Evolutionary conservation across 2,113 vertebrate genomes (phyloP).

Genomic region (Solea solea): DNA sequence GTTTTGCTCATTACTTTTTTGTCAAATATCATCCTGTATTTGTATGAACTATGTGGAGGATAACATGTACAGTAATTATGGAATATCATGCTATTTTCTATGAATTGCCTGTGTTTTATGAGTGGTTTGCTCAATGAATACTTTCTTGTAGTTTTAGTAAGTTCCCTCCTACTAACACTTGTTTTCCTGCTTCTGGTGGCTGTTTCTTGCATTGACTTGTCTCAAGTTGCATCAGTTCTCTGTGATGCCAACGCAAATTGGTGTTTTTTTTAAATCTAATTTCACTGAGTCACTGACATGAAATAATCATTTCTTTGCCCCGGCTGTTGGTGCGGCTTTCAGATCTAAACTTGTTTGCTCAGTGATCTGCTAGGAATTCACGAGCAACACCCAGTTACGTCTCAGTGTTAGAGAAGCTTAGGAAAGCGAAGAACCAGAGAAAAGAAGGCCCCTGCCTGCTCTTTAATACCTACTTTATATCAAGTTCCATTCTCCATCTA

Average conservation of each 20-base stretch:
- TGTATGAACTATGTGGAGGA: neutral
- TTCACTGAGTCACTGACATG: slow-evolving; percentile 1
- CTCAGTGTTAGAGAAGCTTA: neutral
- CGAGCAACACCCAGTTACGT: slow-evolving; percentile 32
- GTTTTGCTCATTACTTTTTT: too few relatives aligned
- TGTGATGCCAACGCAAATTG: neutral
- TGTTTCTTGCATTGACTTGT: slow-evolving; percentile 33
- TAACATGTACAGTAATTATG: neutral
- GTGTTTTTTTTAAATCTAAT: neutral
- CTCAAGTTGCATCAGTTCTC: slow-evolving; percentile 27
- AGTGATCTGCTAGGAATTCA: slow-evolving; percentile 41
- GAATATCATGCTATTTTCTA: neutral
- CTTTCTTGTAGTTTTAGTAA: neutral
- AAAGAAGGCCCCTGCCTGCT: neutral
- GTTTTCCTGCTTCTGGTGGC: slow-evolving; percentile 33
- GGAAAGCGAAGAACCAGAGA: slow-evolving; percentile 10
- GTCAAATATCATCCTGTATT: neutral
- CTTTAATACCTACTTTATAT: neutral
- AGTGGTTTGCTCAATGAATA: neutral
- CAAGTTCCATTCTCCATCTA: neutral
- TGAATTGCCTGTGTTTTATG: neutral
- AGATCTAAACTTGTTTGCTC: slow-evolving; percentile 33
- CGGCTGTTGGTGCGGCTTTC: slow-evolving; percentile 22
- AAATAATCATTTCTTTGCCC: slow-evolving; percentile 10
- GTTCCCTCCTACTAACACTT: neutral